Evolutionary conservation across 2,888 invertebrate species (phyloP), one percentile per base, ranked within the genome.

Genomic region (Pandemis heparana): DNA sequence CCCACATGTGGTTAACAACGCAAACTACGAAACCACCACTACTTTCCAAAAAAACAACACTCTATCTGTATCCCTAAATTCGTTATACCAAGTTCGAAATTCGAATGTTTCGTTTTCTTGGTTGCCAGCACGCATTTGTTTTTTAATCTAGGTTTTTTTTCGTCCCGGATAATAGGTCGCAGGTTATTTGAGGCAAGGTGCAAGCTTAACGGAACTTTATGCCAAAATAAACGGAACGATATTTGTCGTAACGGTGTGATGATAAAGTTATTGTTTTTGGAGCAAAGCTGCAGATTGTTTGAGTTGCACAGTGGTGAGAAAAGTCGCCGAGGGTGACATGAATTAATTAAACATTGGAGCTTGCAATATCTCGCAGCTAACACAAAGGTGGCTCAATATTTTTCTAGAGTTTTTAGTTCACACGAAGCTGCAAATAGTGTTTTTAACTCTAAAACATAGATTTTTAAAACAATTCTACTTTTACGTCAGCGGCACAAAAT

Each of bases 161-260:
- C 78, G 76, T 75, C 81, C 89, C 87, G 89, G 89, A 91, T 90
- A 91, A 89, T 90, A 92, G 92, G 92, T 93, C 92, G 92, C 92
- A 94, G 93, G 94, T 94, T 94, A 92, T 92, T 92, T 92, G 89
- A 87, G 85, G 94, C 94, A 94, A 94, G 94, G 94, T 94, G 94
- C 91, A 89, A 83, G 82, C 80, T 71, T 92, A 93, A 94, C 93
- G 93, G 93, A 85, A 89, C 87, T 68, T 83, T 82, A 82, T 86
- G 90, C 88, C 85, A 91, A 92, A 90, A 91, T 88, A 91, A 92
- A 92, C 91, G 84, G 81, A 84, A 83, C 83, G 82, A 83, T 83
- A 85, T 86, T 89, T 91, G 88, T 85, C 88, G 83, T 86, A 82
- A 82, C 84, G 80, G 82, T 85, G 83, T 81, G 63, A 56, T 73